Percentiles rank a stretch among this genome's conserved stretches.
These are phyloP conservation scores for Anisognathus igniventris DNA, from an alignment of 2,797 vertebrate species.

Conservation along the genomic window DNA sequence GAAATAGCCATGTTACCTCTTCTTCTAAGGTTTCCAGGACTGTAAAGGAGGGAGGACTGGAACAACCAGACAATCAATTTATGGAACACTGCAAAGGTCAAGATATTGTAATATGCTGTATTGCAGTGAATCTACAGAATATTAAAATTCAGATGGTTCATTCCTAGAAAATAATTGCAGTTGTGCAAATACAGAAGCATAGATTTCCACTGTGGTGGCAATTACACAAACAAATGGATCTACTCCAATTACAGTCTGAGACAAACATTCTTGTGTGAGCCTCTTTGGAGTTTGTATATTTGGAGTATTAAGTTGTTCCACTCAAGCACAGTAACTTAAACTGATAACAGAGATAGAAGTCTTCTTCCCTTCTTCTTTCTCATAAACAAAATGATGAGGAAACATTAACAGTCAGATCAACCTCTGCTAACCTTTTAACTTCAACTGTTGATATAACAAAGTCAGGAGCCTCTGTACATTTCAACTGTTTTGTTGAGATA, in stretches of 20 bases:
- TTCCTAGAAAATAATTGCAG: slow-evolving; percentile 16
- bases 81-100: slow-evolving; percentile 67
- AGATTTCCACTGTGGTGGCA: not conserved
- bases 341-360: not conserved
- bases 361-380: not conserved
- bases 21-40: slow-evolving; percentile 37
- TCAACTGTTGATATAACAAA: not conserved
- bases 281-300: not conserved
- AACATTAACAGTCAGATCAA: not conserved
- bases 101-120: not conserved
- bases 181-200: not conserved
- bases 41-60: slow-evolving; percentile 33
- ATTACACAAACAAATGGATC: not conserved
- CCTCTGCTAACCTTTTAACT: not conserved
- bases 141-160: not conserved
- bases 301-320: not conserved
- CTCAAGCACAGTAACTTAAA: not conserved
- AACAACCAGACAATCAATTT: slow-evolving; percentile 56
- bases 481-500: not conserved
- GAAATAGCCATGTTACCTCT: slow-evolving; percentile 1
- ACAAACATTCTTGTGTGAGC: not conserved
- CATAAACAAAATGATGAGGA: not conserved
- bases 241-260: not conserved
- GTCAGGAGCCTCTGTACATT: not conserved
- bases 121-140: not conserved